Conservation (phyloP, 2,797 vertebrate genomes). For the Danio kyathit region DNA sequence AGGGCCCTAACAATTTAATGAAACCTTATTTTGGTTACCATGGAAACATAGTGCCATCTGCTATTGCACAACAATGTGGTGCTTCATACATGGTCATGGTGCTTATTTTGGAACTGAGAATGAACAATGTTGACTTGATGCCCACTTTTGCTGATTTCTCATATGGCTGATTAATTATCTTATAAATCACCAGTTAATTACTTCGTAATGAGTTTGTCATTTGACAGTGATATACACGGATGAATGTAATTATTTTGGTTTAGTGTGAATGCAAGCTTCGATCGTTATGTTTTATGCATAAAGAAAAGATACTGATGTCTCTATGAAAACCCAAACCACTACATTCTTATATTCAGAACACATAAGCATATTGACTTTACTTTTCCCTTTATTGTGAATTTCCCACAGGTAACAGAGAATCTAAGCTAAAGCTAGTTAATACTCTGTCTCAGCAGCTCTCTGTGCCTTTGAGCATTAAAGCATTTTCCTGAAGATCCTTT, state of each 20-base stretch:
- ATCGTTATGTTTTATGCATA: not conserved
- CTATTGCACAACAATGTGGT: slow-evolving; percentile 64
- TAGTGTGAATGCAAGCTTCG: not conserved
- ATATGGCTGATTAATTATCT: slow-evolving; percentile 36
- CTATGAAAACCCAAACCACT: not conserved
- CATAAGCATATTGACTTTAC: slow-evolving; percentile 81
- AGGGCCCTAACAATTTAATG: slow-evolving; percentile 41
- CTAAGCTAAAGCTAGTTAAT: slow-evolving; percentile 48
- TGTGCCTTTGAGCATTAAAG: slow-evolving; percentile 56
- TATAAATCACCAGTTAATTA: slow-evolving; percentile 34
- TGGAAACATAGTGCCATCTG: slow-evolving; percentile 80
- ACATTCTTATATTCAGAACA: slow-evolving; percentile 79
- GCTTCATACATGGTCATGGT: slow-evolving; percentile 49
- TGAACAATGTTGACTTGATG: slow-evolving; percentile 48
- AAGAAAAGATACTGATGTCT: not conserved
- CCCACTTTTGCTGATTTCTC: slow-evolving; percentile 46
- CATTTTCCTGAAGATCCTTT: slow-evolving; percentile 77
- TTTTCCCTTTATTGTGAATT: slow-evolving; percentile 78
- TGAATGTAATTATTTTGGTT: not conserved
- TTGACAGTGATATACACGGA: slow-evolving; percentile 30
- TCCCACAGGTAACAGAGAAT: slow-evolving; percentile 76
- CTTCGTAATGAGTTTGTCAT: slow-evolving; percentile 20
- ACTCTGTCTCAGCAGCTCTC: slow-evolving; percentile 40
- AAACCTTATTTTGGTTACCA: slow-evolving; percentile 73
- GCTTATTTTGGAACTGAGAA: slow-evolving; percentile 52